Percentiles rank a stretch among this genome's conserved stretches.
phyloP scores from a whole-genome alignment of 2,113 vertebrate genomes.

The Anarhynchus alexandrinus region DNA sequence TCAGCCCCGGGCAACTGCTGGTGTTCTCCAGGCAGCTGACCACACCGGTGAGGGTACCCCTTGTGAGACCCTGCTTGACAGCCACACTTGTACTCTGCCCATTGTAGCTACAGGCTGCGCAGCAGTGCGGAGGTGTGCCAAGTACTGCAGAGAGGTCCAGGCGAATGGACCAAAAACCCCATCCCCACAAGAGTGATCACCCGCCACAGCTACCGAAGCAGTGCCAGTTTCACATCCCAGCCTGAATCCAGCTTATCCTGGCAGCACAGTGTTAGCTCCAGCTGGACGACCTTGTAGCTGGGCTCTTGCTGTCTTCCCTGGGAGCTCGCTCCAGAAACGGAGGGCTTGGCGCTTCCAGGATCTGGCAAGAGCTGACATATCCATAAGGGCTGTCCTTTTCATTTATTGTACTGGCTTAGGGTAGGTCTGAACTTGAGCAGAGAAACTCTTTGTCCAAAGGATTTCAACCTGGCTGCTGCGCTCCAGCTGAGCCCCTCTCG shows the following conservation, averaged over 20 bases:
- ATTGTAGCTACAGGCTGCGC: not conserved
- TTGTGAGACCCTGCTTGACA: not conserved
- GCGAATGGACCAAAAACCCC: not conserved
- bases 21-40: not conserved
- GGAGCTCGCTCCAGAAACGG: not conserved
- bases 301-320: not conserved
- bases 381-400: not conserved
- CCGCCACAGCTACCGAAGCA: not conserved
- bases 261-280: not conserved
- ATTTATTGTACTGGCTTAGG: not conserved
- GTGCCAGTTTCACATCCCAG: not conserved
- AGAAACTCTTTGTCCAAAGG: not conserved
- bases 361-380: not conserved
- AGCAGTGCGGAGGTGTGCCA: not conserved
- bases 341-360: not conserved
- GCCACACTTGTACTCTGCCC: not conserved
- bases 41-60: not conserved
- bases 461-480: not conserved
- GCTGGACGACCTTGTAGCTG: not conserved
- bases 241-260: not conserved
- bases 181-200: not conserved
- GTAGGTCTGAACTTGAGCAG: not conserved
- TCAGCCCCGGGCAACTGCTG: not conserved
- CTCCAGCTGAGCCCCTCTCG: not conserved
- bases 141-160: not conserved